Base-by-base conservation (phyloP, 2,113 vertebrate genomes). In the Silurus glanis region DNA sequence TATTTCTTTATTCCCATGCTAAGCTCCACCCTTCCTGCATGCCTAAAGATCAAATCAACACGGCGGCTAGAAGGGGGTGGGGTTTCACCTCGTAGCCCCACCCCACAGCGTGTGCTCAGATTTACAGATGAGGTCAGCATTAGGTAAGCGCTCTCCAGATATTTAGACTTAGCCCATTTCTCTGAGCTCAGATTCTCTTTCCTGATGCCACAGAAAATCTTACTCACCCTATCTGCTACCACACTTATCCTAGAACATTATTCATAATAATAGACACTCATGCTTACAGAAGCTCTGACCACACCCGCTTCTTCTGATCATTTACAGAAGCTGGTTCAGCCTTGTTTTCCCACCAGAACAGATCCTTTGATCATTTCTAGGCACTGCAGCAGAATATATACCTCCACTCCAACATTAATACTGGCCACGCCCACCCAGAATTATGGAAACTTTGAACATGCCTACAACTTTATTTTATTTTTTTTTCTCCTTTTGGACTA, bases 21-120 rank as follows among this genome's bases (percentile, higher is more conserved):
- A 78, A 97, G 97, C 94, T 97, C 95, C 92, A 93, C 96, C 92
- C 95, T 98, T 93, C 96, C 97, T 92, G 96, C 96, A 96, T 96
- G 94, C 93, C 90, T 96, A 95, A 96, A 96, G 95, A 95, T 90
- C 93, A 95, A 94, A 92, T 87, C 93, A 28, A 87, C 94, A 92
- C 92, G 93, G 94, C 95, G 94, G 92, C 94, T 95, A 88, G 87
- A 94, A 90, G 94, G 94, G 95, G 94, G 96, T 92, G 93, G 94
- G 91, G 93, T 91, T 87, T 92, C 91, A 89, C 95, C 92, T 90
- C 94, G 90, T 89, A 94, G 94, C 90, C 94, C 93, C 93, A 93
- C 95, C 90, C 94, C 94, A 83, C 94, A 95, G 88, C 94, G 92
- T 88, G 92, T 95, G 89, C 93, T 93, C 91, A 97, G 94, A 92